Base-by-base conservation (phyloP, 1,140 invertebrate species). In the Lordiphosa clarofinis region DNA sequence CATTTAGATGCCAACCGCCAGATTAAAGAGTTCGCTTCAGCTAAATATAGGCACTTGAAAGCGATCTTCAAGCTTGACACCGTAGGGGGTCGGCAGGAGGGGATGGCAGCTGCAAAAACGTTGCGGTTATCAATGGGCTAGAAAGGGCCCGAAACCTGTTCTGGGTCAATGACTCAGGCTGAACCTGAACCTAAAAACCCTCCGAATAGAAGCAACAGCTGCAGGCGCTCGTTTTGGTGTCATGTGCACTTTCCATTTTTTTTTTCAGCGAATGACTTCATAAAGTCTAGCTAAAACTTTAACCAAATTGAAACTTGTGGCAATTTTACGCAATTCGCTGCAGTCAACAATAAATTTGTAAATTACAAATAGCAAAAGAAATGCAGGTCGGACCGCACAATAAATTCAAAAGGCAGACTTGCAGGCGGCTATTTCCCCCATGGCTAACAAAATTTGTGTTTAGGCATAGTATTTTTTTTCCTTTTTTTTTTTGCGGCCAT, bases 291-390 rank as follows among this genome's bases (percentile, higher is more conserved):
- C 54, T n/a, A n/a, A 48, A 48, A 24, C 35, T 44, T 13, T 19
- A 49, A 44, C 46, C 73, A 73, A 78, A 82, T 82, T 82, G 78
- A 84, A 82, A 84, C 76, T 63, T 55, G 44, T 44, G 58, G 63
- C 76, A 84, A 82, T 82, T 82, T 82, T 76, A 84, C 78, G 76
- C 78, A 84, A 84, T 81, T 81, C 76, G 75, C 39, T 75, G 76
- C 75, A 81, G 78, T 82, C 76, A 84, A 78, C 76, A 84, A 76
- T 76, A 84, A 82, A 82, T 82, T 82, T 78, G 73, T 56, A 71
- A 71, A 71, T 71, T 71, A 62, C 71, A 67, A 81, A 61, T 64
- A 53, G 57, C 21, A 65, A 68, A 68, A 68, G 68, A 84, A 84
- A 82, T 84, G 76, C 76, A 82, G 76, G 75, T 75, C 76, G 75